Conservation (phyloP, 2,797 vertebrate genomes). For the Acipenser transmontanus region DNA sequence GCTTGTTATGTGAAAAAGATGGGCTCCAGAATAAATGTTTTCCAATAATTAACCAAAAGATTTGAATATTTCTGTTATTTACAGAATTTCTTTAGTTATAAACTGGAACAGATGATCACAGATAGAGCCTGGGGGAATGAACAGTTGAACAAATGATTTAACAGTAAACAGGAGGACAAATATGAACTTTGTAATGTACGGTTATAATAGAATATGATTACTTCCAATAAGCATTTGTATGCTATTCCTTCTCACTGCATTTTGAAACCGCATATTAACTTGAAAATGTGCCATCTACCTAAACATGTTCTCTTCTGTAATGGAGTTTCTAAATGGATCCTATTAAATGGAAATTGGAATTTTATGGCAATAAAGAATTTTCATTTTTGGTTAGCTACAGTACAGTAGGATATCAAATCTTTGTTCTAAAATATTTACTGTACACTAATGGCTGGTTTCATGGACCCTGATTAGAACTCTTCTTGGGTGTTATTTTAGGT, state of each 20-base stretch:
- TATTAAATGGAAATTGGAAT: slow-evolving; percentile 33
- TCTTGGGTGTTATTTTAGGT: too few relatives aligned
- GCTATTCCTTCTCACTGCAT: slow-evolving; percentile 19
- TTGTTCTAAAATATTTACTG: too few relatives aligned
- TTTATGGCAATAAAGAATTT: slow-evolving; percentile 34
- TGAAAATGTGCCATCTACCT: slow-evolving; percentile 16
- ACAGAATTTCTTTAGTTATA: slow-evolving; percentile 18
- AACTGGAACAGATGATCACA: slow-evolving; percentile 28
- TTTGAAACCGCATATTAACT: slow-evolving; percentile 24
- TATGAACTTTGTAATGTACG: slow-evolving; percentile 34
- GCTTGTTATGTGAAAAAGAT: too few relatives aligned
- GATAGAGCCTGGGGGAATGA: slow-evolving; percentile 26
- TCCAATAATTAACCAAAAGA: too few relatives aligned
- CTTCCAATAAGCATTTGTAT: slow-evolving; percentile 33
- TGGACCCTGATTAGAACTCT: too few relatives aligned
- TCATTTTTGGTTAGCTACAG: neutral
- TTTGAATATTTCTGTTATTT: too few relatives aligned
- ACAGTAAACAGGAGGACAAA: slow-evolving; percentile 32
- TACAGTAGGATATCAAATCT: too few relatives aligned
- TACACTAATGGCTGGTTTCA: too few relatives aligned
- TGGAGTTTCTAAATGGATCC: slow-evolving; percentile 42
- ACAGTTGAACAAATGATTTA: slow-evolving; percentile 28
- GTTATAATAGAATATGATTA: slow-evolving; percentile 33
- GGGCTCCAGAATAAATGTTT: too few relatives aligned
- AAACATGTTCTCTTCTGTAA: slow-evolving; percentile 28